Evolutionary conservation across 1,140 invertebrate species (phyloP).

Genomic region (Idris sp.): DNA sequence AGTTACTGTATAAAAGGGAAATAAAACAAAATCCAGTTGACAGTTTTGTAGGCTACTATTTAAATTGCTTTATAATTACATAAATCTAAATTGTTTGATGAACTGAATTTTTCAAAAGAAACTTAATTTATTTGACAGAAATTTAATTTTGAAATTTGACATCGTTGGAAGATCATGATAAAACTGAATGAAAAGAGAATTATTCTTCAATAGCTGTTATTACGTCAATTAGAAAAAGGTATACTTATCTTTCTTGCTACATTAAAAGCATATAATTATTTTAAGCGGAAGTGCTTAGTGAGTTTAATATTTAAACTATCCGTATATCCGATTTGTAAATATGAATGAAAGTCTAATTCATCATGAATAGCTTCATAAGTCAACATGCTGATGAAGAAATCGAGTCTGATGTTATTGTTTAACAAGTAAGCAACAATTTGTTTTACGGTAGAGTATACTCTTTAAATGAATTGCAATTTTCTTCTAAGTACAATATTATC

Average conservation of each 20-base stretch:
- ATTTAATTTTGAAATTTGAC: too few species aligned
- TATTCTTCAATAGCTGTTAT: slow-evolving; percentile 13
- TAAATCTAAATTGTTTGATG: too few species aligned
- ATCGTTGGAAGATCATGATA: too few species aligned
- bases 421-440: too few species aligned
- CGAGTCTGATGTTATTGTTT: slow-evolving; percentile 4
- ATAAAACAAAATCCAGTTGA: too few species aligned
- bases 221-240: slow-evolving; percentile 14
- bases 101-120: too few species aligned
- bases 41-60: too few species aligned
- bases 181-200: slow-evolving; percentile 7
- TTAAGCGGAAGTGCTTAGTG: slow-evolving; percentile 32
- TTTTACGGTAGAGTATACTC: slow-evolving; percentile 1
- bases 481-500: slow-evolving; percentile 1
- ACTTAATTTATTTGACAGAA: too few species aligned
- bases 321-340: slow-evolving; percentile 5
- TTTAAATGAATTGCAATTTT: slow-evolving; percentile 18
- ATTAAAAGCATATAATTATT: slow-evolving; percentile 28
- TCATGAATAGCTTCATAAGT: slow-evolving; percentile 25
- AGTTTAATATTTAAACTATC: slow-evolving; percentile 20
- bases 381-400: slow-evolving; percentile 18
- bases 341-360: slow-evolving; percentile 28
- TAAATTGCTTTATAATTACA: too few species aligned
- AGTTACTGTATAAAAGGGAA: too few species aligned
- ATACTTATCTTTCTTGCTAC: slow-evolving; percentile 28